Conservation (phyloP, 2,113 vertebrate species). For the Lipophrys pholis region DNA sequence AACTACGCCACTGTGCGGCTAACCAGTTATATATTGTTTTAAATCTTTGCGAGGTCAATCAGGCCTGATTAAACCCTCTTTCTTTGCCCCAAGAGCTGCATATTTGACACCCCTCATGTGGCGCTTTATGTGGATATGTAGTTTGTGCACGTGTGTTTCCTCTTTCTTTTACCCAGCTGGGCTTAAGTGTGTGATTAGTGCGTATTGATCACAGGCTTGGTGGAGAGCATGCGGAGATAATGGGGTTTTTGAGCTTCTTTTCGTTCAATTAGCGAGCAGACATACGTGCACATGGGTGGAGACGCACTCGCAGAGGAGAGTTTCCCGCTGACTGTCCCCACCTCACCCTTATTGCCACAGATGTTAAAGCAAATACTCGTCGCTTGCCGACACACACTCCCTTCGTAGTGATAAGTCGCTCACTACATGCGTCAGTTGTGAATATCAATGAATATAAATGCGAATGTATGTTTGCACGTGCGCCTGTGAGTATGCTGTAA, state of each 20-base stretch:
- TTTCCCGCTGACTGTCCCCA: not conserved
- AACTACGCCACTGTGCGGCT: no score
- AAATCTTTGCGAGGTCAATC: no score
- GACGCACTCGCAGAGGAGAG: not conserved
- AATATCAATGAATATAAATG: slow-evolving; percentile 35
- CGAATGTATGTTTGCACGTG: not conserved
- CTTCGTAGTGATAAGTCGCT: slow-evolving; percentile 22
- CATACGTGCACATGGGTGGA: slow-evolving; percentile 15
- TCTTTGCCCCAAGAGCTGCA: no score
- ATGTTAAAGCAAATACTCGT: slow-evolving; percentile 46
- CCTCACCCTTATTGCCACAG: slow-evolving; percentile 47
- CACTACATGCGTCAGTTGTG: not conserved
- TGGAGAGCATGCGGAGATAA: slow-evolving; percentile 71
- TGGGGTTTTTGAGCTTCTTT: slow-evolving; percentile 64
- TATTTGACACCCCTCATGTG: no score
- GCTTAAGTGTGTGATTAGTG: slow-evolving; percentile 45
- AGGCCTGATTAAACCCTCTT: no score
- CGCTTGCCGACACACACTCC: slow-evolving; percentile 17
- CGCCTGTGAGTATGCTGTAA: slow-evolving; percentile 38
- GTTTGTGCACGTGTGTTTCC: not conserved
- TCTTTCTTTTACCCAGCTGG: slow-evolving; percentile 37
- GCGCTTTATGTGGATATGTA: no score
- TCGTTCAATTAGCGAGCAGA: slow-evolving; percentile 48
- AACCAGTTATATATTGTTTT: no score
- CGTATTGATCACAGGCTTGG: slow-evolving; percentile 61